These are phyloP conservation scores for Epinephelus moara DNA, from an alignment of 2,113 vertebrate genomes.

Conservation along the genomic window DNA sequence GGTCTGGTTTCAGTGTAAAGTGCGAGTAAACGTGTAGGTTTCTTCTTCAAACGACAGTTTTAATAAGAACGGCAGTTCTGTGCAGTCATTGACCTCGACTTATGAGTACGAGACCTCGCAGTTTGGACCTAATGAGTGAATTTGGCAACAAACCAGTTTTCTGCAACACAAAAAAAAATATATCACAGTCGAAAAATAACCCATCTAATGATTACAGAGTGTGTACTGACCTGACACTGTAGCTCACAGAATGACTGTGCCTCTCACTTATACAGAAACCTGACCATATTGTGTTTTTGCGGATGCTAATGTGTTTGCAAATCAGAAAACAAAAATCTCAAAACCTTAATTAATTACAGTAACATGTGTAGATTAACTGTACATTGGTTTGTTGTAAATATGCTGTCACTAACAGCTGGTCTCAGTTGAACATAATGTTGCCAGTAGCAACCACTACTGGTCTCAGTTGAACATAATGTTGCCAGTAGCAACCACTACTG, in stretches of 20 bases:
- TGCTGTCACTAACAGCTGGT: background rate
- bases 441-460: too few species aligned
- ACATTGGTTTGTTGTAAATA: background rate
- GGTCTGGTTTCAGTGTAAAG: background rate
- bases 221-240: background rate
- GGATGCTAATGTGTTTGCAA: background rate
- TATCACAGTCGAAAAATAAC: background rate
- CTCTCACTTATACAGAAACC: background rate
- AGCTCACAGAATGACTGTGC: background rate
- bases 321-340: background rate
- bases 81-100: background rate
- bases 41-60: background rate
- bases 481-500: too few species aligned
- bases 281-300: background rate
- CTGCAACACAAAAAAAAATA: conserved; percentile 1
- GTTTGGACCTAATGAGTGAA: background rate
- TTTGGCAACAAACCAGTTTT: background rate
- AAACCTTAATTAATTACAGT: background rate
- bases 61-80: background rate
- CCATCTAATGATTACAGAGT: background rate
- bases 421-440: background rate
- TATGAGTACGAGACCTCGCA: background rate
- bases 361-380: background rate
- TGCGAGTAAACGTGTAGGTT: background rate
- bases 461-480: background rate